Evolutionary conservation across 2,113 vertebrate species (phyloP).

Genomic region (Lepus americanus): DNA sequence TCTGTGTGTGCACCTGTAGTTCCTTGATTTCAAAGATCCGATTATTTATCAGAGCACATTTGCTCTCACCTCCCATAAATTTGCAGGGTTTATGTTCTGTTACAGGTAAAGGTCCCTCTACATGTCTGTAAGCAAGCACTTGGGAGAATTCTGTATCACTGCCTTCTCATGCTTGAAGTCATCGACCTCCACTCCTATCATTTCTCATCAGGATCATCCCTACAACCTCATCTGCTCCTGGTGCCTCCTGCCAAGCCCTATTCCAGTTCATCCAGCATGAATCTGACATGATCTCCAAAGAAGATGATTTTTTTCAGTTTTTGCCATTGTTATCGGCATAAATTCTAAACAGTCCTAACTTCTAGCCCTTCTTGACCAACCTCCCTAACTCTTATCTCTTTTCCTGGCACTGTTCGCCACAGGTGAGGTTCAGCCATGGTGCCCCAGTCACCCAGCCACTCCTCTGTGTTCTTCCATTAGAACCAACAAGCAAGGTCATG

Average conservation of each 20-base stretch:
- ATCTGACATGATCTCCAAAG: neutral
- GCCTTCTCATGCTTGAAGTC: too few relatives aligned
- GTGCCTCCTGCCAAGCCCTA: neutral
- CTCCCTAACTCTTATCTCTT: neutral
- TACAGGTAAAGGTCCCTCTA: neutral
- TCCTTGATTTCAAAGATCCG: neutral
- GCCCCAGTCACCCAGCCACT: too few relatives aligned
- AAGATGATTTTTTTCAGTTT: neutral
- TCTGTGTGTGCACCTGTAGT: neutral
- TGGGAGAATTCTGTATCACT: neutral
- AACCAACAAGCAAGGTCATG: neutral
- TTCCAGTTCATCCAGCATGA: neutral
- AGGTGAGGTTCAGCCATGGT: neutral
- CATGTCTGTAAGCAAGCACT: neutral
- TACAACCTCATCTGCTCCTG: neutral
- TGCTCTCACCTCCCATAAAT: neutral
- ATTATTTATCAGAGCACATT: neutral
- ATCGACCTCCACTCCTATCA: neutral
- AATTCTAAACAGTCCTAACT: neutral
- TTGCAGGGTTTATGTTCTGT: neutral
- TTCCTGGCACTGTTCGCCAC: neutral
- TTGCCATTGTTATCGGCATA: neutral
- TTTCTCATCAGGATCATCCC: neutral
- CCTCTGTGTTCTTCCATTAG: fast-evolving
- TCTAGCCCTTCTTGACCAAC: neutral